phyloP scores from a whole-genome alignment of 2,797 vertebrate genomes.

The Valencia hispanica region DNA sequence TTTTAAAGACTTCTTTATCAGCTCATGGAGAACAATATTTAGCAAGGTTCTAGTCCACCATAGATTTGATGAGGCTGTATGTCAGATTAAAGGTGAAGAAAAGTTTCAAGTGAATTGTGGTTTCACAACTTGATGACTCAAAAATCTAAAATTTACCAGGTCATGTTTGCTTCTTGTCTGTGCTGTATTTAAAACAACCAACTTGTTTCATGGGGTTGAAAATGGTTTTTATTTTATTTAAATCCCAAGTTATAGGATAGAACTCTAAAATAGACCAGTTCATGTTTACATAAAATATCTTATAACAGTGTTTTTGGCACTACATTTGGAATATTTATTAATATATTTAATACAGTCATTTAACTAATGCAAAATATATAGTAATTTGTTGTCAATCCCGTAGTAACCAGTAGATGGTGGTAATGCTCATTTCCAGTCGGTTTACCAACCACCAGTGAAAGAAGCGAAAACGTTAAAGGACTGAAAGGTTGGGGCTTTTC shows the following conservation, averaged over 20 bases:
- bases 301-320: not conserved
- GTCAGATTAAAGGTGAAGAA: not conserved
- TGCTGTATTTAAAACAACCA: not conserved
- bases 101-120: not conserved
- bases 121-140: not conserved
- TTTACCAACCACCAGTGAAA: not conserved
- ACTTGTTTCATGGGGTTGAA: not conserved
- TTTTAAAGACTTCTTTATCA: not conserved
- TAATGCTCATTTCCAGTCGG: not conserved
- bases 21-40: too few species aligned
- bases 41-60: too few species aligned
- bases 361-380: not conserved
- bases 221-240: not conserved
- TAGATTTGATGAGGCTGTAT: too few species aligned
- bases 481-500: not conserved
- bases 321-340: not conserved
- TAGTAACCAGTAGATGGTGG: not conserved
- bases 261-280: not conserved
- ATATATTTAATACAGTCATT: not conserved
- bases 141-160: not conserved
- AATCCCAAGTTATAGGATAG: not conserved
- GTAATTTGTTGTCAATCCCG: not conserved
- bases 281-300: not conserved
- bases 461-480: not conserved
- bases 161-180: not conserved